Evolutionary conservation across 1,140 invertebrate species (phyloP), one percentile per base, ranked within the genome.

Genomic region (Bradynema listronoti): DNA sequence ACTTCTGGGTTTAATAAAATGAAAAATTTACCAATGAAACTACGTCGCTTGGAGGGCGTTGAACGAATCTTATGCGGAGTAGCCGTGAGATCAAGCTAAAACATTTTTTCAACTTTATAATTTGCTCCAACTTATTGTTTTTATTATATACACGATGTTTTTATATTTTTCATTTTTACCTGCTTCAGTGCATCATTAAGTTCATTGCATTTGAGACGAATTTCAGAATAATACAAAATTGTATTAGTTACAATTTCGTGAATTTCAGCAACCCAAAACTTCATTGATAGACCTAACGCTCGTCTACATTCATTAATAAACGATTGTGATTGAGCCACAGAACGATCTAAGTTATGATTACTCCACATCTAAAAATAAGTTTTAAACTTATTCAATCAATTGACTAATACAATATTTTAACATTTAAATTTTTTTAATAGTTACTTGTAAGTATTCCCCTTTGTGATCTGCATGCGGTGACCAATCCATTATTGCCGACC

Each of bases 161-260:
- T n/a, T n/a, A n/a, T n/a, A n/a, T n/a, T n/a, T n/a, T n/a, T n/a
- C n/a, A 11, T 25, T 1, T 19, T n/a, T 46, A 72, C 70, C 53
- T 75, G 74, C 61, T 77, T 77, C 27, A 77, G 57, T 2, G 74
- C 74, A 57, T 78, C 74, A 46, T 77, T 77, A 11, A 77, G 59
- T 55, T 77, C 74, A 33, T 74, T 74, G 51, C 73, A 78, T 58
- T 77, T 77, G 25, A 63, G 65, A 22, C 76, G 61, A 52, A 77
- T 66, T 49, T 63, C 61, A 19, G 63, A 39, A 36, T 66, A 77
- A 41, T 77, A 71, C 14, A 77, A 58, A 59, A 77, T 77, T 30
- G 74, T 77, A 39, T 77, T 75, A 53, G 78, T 77, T 29, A 77
- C 74, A 43, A 77, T 77, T 62, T 77, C 74, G 47, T 77, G 74